Evolutionary conservation across 2,888 invertebrate species (phyloP), one percentile per base, ranked within the genome.

Genomic region (Lucinisca nassula): DNA sequence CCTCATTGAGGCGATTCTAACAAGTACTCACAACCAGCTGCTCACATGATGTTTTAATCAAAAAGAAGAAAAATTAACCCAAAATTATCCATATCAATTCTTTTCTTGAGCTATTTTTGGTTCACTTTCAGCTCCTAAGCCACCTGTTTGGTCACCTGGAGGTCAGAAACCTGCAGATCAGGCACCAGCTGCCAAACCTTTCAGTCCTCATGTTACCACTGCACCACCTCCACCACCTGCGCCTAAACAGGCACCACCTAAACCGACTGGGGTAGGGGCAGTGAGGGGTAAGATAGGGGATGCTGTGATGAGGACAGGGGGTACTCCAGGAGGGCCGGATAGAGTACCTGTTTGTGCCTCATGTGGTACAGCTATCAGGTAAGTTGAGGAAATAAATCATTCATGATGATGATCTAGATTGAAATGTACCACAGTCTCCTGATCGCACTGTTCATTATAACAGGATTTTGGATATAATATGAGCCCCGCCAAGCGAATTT

Each of bases 321-420:
- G 91, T 37, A 8, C 72, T 0, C 75, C 86, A 40, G 87, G 88
- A 38, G 92, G 91, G 12, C 81, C 90, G 1, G 83, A 88, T 3
- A 93, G 91, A 38, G 85, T 92, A 35, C 93, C 93, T 0, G 79
- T 93, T 0, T 95, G 95, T 91, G 90, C 92, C 77, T 89, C 92
- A 27, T 95, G 95, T 91, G 94, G 94, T 17, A 91, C 87, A 72
- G 91, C 92, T 49, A 94, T 95, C 87, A 95, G 95, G 95, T 95
- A 79, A 80, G 67, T 8, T n/a, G n/a, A n/a, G n/a, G n/a, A n/a
- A n/a, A n/a, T n/a, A n/a, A n/a, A n/a, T n/a, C n/a, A n/a, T n/a
- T n/a, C n/a, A n/a, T n/a, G n/a, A n/a, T n/a, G n/a, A n/a, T n/a
- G n/a, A n/a, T n/a, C n/a, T n/a, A n/a, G n/a, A n/a, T n/a, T n/a